Base-by-base conservation (phyloP, 2,113 vertebrate genomes). In the Stigmatopora nigra region DNA sequence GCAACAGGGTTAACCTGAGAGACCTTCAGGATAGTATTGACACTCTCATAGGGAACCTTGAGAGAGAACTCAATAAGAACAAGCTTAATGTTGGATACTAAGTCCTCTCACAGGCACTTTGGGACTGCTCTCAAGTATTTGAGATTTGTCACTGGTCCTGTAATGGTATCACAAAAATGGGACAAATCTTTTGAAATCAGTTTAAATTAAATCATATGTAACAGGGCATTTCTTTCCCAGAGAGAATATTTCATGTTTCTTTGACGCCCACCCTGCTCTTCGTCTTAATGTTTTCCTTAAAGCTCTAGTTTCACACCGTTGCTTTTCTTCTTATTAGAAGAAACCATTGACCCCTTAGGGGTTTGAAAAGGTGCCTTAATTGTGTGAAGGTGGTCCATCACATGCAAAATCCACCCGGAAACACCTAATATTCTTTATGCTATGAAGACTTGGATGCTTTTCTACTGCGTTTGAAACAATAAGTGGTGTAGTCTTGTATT, bases 1-100 rank as follows among this genome's bases (percentile, higher is more conserved):
- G 92, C 78, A 92, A 88, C 83, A 89, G 88, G 63, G 93, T 92
- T 25, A 94, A 98, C 90, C 93, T 99, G 84, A 92, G 88, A 77
- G 94, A 99, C 84, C 91, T 99, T 73, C 97, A 99, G 87, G 96
- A 98, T 88, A 99, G 96, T 78, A 99, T 99, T 7, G 96, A 99
- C 82, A 93, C 91, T 5, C 86, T 99, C 69, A 95, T 99, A 78
- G 95, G 97, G 82, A 99, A 98, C 88, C 88, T 99, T 82, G 97
- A 99, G 85, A 82, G 90, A 78, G 97, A 99, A 80, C 95, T 99
- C 67, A 98, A 93, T 88, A 99, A 98, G 86, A 98, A 93, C 84
- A 98, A 95, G 76, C 84, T 96, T 46, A 95, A 92, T 19, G 88
- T 91, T 45, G 92, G 92, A 67, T 93, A 89, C 46, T 97, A 85